These are phyloP conservation scores for Cynoglossus semilaevis DNA, from an alignment of 2,113 vertebrate species.

Conservation along the genomic window DNA sequence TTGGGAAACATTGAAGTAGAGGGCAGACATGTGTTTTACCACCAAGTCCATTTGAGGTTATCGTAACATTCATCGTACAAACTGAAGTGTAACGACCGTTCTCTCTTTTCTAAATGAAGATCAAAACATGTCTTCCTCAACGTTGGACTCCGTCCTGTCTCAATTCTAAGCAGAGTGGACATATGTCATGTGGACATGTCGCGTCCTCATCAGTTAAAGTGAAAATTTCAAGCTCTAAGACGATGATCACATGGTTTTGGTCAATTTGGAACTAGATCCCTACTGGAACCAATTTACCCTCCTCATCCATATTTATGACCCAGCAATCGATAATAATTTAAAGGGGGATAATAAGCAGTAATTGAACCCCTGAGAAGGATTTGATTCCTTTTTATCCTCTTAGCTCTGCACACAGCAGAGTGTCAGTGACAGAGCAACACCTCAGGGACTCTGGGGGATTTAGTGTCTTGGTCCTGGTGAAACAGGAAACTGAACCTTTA, in stretches of 20 bases:
- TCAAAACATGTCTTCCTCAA: background rate
- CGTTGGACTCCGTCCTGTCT: no score
- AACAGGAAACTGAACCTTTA: conserved; percentile 18
- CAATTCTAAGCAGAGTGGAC: background rate
- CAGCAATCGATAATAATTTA: conserved; percentile 47
- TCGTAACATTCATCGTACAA: no score
- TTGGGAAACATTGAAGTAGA: no score
- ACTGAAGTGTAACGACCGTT: no score
- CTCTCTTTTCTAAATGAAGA: no score
- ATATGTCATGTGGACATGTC: background rate
- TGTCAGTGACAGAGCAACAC: conserved; percentile 29
- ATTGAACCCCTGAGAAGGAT: conserved; percentile 46
- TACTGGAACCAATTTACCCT: background rate
- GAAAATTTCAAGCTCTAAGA: no score
- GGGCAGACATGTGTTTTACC: no score
- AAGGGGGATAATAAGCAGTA: conserved; percentile 39
- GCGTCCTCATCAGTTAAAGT: background rate
- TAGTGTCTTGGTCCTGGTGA: conserved; percentile 36
- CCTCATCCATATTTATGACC: conserved; percentile 16
- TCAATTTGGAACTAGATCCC: background rate
- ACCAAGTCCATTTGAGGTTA: no score
- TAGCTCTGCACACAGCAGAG: conserved; percentile 18
- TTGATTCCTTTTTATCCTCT: conserved; percentile 35
- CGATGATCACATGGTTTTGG: no score
- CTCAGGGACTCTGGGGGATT: conserved; percentile 29